A percentile compares a stretch with the other conserved stretches of the same genome.
Evolutionary conservation across 2,113 vertebrate genomes (phyloP).

Genomic region (Garra rufa): DNA sequence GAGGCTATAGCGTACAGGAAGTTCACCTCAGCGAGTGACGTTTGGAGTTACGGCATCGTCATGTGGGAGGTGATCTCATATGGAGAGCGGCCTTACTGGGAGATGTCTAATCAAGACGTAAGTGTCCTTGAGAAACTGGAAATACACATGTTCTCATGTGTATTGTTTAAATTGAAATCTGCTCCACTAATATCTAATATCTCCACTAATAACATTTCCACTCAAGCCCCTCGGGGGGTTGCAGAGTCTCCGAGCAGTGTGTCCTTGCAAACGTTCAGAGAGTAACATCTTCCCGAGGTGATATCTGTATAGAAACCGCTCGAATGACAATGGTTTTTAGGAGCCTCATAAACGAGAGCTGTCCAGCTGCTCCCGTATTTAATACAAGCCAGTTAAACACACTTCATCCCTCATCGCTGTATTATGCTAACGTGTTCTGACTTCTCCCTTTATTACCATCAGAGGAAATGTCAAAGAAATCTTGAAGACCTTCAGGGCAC

Average conservation of each 20-base stretch:
- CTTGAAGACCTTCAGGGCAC: conserved; percentile 36
- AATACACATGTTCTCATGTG: background rate
- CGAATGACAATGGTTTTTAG: conserved; percentile 34
- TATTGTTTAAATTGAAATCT: conserved; percentile 39
- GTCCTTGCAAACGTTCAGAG: background rate
- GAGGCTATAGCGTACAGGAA: conserved; percentile 82
- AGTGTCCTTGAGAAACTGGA: conserved; percentile 61
- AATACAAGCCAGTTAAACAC: conserved; percentile 45
- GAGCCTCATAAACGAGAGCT: conserved; percentile 23
- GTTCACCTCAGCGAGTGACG: conserved; percentile 80
- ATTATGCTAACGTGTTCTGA: conserved; percentile 33
- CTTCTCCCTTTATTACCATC: conserved; percentile 32
- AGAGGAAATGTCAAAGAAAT: conserved; percentile 36
- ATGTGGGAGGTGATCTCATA: conserved; percentile 84
- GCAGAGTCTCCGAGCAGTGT: background rate
- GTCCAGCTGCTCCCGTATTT: conserved; percentile 36
- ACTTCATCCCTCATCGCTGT: conserved; percentile 14
- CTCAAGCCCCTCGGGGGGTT: background rate
- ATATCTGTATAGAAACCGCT: background rate
- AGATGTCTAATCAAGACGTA: conserved; percentile 83
- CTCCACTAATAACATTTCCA: conserved; percentile 29
- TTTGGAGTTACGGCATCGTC: conserved; percentile 82
- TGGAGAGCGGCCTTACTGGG: conserved; percentile 81
- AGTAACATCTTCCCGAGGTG: background rate
- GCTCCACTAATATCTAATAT: conserved; percentile 34